Conservation (phyloP, 2,888 invertebrate species). For the Pimpla rufipes region DNA sequence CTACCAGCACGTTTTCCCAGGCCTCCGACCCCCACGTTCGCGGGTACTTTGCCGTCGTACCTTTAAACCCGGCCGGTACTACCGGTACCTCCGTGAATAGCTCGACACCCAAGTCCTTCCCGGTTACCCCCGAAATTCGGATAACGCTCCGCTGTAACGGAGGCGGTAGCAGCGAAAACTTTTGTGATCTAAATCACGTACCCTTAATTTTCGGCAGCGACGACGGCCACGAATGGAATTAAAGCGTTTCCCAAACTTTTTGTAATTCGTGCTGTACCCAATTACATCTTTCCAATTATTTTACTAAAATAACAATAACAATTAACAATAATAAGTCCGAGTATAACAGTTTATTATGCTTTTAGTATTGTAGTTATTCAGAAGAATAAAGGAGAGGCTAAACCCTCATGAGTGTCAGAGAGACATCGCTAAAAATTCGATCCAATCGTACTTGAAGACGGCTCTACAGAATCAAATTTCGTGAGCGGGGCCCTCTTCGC, state of each 20-base stretch:
- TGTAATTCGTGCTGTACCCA: too few species aligned
- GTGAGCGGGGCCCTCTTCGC: too few species aligned
- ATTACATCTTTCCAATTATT: too few species aligned
- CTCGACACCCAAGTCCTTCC: constrained; percentile 4
- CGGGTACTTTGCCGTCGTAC: constrained; percentile 75
- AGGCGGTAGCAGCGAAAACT: constrained; percentile 53
- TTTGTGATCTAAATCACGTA: constrained; percentile 64
- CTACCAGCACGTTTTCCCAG: constrained; percentile 63
- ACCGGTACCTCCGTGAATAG: constrained; percentile 37
- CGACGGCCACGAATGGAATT: constrained; percentile 47
- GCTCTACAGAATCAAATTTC: too few species aligned
- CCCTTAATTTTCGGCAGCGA: constrained; percentile 56
- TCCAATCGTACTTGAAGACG: too few species aligned
- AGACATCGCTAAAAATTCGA: too few species aligned
- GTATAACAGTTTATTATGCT: too few species aligned
- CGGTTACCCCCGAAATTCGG: constrained; percentile 43
- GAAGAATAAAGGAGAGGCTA: too few species aligned
- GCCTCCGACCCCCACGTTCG: constrained; percentile 70
- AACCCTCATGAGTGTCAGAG: too few species aligned
- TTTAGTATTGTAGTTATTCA: too few species aligned
- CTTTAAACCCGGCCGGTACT: constrained; percentile 70
- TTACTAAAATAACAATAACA: too few species aligned
- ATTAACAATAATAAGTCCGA: too few species aligned
- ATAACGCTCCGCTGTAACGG: constrained; percentile 58
- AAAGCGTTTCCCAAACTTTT: constrained; percentile 36